Evolutionary conservation across 2,113 vertebrate species (phyloP), one percentile per base, ranked within the genome.

Genomic region (Gavia stellata): DNA sequence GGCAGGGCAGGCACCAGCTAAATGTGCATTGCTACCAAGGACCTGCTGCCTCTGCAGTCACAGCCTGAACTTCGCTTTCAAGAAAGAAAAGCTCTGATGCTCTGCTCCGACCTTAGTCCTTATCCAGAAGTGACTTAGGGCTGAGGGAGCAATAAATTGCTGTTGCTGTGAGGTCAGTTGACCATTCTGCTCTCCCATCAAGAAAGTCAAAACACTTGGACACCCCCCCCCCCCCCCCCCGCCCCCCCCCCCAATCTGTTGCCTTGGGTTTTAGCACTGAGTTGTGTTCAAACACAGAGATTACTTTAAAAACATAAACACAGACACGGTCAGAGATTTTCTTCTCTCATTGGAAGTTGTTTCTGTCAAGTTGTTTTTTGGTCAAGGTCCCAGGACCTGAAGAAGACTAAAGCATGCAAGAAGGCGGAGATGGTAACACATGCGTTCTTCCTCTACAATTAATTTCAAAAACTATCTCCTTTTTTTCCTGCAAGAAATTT

Each of bases 171-270:
- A 33, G 1, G 25, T 26, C 45, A 40, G 14, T 8, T 59, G 50
- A 17, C 26, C 7, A 2, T 24, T 81, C 62, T 55, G 61, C n/a
- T 50, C 33, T 38, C 24, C 28, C 17, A 28, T 38, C 34, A 38
- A 3, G 11, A 15, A 45, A 79, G 25, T 29, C 23, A 75, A 25
- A 36, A 6, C 8, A 11, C 26, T 45, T 26, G 47, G 49, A 16
- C 25, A 18, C 5, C 26, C 26, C 6, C 6, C 7, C 4, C 16
- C 16, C 3, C 7, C 9, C 20, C n/a, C n/a, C n/a, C n/a, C n/a
- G n/a, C n/a, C 2, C 28, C 5, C 31, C 25, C 2, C 25, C 6
- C 21, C 28, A 17, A 12, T 3, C 17, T 36, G 11, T 18, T 8
- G 21, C 29, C 36, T 23, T 40, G n/a, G 29, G 25, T 18, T 40